Base-by-base conservation (phyloP, 2,888 invertebrate genomes). In the Polia nebulosa region DNA sequence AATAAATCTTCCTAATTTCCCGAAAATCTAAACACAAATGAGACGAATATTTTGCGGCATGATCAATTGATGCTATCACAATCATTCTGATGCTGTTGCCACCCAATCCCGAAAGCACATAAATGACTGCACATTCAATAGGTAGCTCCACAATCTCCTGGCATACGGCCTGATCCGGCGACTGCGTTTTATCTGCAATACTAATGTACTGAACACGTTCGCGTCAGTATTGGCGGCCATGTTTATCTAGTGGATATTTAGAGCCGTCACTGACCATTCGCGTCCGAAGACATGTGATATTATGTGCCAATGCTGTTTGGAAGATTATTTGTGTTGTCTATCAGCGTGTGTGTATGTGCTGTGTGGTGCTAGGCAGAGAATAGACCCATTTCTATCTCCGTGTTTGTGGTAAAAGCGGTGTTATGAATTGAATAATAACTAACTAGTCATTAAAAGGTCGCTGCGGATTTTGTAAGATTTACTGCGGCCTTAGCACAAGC, bases 231-330 rank as follows among this genome's bases (percentile, higher is more conserved):
- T 11, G 32, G 6, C 66, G 17, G 76, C 41, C 27, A 36, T 74
- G 76, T 79, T 74, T 74, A 78, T 22, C 53, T 39, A 47, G 55
- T 17, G 68, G 52, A 62, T 67, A 73, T 76, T 76, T 78, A 68
- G 29, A 67, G 55, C 61, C 74, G 44, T 62, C 75, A 49, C 68
- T 60, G 74, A 57, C 74, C 75, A 74, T 68, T 47, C 68, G 52
- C n/a, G 75, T 55, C 47, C 17, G 27, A 32, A 63, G 49, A 62
- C 53, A 47, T 20, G 41, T 39, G 20, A 55, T 36, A 39, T 59
- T 36, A 39, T 59, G 55, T 58, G 68, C 74, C 67, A 78, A 62
- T 67, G 53, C 17, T 66, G 25, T 65, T 49, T 34, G 1, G 17
- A 13, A 17, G 55, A 53, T 55, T 60, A 64, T 34, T 34, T 77